These are phyloP conservation scores for Anguilla rostrata DNA, from an alignment of 2,113 vertebrate genomes.

Conservation along the genomic window DNA sequence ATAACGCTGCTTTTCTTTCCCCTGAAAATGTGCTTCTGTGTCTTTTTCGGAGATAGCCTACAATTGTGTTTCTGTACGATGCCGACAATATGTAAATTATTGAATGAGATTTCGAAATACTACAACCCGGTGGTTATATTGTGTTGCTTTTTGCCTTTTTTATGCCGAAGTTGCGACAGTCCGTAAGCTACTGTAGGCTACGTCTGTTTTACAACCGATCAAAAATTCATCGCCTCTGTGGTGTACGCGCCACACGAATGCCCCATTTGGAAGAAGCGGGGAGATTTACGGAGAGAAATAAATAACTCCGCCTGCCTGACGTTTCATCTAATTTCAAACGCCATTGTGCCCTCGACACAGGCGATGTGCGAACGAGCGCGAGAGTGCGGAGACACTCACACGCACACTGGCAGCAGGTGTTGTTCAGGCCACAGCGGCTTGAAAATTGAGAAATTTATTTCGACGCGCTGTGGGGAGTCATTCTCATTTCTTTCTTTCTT, in stretches of 20 bases:
- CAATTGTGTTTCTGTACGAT: too few relatives aligned
- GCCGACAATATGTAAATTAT: too few relatives aligned
- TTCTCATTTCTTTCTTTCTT: constrained; percentile 50
- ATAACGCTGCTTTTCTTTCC: too few relatives aligned
- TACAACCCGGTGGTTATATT: too few relatives aligned
- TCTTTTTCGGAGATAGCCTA: too few relatives aligned
- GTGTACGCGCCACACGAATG: background rate
- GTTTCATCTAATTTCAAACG: background rate
- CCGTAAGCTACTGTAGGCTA: too few relatives aligned
- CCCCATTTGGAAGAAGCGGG: background rate
- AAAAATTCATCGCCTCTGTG: background rate
- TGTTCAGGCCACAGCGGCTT: constrained; percentile 78
- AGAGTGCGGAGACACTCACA: too few relatives aligned
- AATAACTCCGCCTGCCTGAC: background rate
- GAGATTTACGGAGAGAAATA: background rate
- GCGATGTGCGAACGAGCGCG: background rate
- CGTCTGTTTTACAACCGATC: too few relatives aligned
- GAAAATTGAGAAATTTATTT: constrained; percentile 85
- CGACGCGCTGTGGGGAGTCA: constrained; percentile 72
- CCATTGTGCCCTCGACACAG: background rate
- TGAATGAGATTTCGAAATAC: too few relatives aligned
- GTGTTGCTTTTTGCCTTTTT: too few relatives aligned
- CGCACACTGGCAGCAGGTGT: constrained; percentile 70
- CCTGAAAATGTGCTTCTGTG: too few relatives aligned
- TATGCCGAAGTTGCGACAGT: too few relatives aligned